Base-by-base conservation (phyloP, 2,797 vertebrate genomes). In the Bradypodion ventrale region DNA sequence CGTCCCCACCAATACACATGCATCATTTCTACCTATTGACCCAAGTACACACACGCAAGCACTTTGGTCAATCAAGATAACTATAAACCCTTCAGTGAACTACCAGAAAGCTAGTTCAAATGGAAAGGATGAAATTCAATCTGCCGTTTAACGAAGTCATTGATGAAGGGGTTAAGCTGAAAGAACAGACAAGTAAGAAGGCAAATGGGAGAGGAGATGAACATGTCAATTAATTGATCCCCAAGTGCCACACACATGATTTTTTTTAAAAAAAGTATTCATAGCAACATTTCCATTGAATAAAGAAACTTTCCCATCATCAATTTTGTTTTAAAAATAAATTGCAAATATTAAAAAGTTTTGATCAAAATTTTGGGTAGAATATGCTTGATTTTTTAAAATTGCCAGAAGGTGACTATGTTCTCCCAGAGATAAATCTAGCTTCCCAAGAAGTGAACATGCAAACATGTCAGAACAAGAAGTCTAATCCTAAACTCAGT, bases 1-100 rank as follows among this genome's bases (percentile, higher is more conserved):
- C 88, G 56, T 19, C 52, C n/a, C 52, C 52, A 56, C 85, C 90
- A 78, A 81, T 82, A 83, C 91, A 87, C 90, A 90, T 88, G 89
- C 78, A 85, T 63, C 37, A 80, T 85, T 69, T 69, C 90, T 91
- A 78, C 76, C 65, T n/a, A 15, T 59, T 93, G 94, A 94, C 92
- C 93, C 63, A 60, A 90, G 86, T 75, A 84, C 1, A 73, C 81
- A 83, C 70, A 91, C 40, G 87, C 89, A 92, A 94, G 92, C 93
- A 89, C 91, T 74, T 72, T 74, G 93, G 89, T 94, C 91, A 85
- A 86, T 94, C 93, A 70, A 37, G 90, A 92, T 87, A 90, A 91
- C 92, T 25, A 75, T 92, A 95, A 93, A 93, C 89, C 92, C 93
- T 90, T 93, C 93, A 83, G 85, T 94, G 93, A 94, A 91, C 85